Conservation (phyloP, 2,888 invertebrate genomes). For the Gastracanthus pulcherrimus region DNA sequence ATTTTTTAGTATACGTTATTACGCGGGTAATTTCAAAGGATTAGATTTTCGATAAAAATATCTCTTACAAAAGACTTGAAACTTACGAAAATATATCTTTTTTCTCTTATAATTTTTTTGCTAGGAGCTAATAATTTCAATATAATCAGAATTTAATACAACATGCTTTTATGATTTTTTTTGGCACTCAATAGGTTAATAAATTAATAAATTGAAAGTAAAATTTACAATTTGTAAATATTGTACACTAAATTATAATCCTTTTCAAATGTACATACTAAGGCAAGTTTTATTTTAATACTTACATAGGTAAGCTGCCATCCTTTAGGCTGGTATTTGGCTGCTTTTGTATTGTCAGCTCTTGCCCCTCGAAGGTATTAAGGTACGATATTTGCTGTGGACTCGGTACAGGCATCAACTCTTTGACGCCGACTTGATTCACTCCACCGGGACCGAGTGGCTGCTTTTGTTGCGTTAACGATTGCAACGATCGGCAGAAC, state of each 20-base stretch:
- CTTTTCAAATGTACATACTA: background rate
- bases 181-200: background rate
- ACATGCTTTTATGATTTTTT: too few species aligned
- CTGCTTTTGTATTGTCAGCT: constrained; percentile 96
- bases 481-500: constrained; percentile 83
- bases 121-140: too few species aligned
- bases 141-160: too few species aligned
- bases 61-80: too few species aligned
- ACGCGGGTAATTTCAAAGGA: too few species aligned
- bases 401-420: constrained; percentile 96
- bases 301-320: constrained; percentile 86
- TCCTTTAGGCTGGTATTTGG: constrained; percentile 93
- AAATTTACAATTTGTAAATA: background rate
- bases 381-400: constrained; percentile 97
- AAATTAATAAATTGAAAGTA: background rate
- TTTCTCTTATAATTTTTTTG: too few species aligned
- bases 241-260: constrained; percentile 1
- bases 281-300: constrained; percentile 62
- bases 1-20: too few species aligned
- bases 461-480: constrained; percentile 82
- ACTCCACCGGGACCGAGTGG: constrained; percentile 74
- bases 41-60: too few species aligned
- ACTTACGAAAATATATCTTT: too few species aligned
- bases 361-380: constrained; percentile 97
- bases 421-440: constrained; percentile 80